These are phyloP conservation scores for Tachysurus vachellii DNA, from an alignment of 2,113 vertebrate species.

Conservation along the genomic window DNA sequence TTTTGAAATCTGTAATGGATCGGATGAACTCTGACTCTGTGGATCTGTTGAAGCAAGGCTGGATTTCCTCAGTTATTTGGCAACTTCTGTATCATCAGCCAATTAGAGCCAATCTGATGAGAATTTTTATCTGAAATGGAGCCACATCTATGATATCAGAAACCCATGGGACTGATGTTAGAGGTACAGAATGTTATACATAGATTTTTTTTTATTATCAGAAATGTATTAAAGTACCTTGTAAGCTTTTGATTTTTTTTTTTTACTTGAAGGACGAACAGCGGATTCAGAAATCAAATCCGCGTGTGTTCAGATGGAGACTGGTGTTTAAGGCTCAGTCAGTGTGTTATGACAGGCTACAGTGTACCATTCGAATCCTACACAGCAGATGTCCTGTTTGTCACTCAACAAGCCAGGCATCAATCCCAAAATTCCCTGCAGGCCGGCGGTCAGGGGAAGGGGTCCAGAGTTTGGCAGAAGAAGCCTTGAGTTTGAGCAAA, in stretches of 20 bases:
- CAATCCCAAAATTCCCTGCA: conserved; percentile 57
- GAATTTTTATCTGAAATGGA: background rate
- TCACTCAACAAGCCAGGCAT: conserved; percentile 60
- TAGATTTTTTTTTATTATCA: background rate
- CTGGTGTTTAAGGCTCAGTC: background rate
- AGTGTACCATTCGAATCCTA: conserved; percentile 67
- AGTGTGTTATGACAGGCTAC: conserved; percentile 59
- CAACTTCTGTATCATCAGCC: background rate
- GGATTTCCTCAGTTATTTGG: background rate
- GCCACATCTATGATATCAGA: background rate
- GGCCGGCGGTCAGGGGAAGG: conserved; percentile 46
- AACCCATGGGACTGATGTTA: background rate
- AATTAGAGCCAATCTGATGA: background rate
- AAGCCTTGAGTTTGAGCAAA: conserved; percentile 51
- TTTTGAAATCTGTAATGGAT: background rate
- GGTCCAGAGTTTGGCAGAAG: conserved; percentile 59
- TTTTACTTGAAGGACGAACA: background rate
- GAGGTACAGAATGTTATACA: background rate
- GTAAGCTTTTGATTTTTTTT: background rate
- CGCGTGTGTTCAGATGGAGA: background rate
- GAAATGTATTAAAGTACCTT: background rate
- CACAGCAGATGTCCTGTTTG: conserved; percentile 72
- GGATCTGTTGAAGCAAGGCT: background rate
- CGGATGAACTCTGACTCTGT: background rate
- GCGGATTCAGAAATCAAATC: background rate